Evolutionary conservation across 2,113 vertebrate species (phyloP), one percentile per base, ranked within the genome.

Genomic region (Apistogramma diplotaenia): DNA sequence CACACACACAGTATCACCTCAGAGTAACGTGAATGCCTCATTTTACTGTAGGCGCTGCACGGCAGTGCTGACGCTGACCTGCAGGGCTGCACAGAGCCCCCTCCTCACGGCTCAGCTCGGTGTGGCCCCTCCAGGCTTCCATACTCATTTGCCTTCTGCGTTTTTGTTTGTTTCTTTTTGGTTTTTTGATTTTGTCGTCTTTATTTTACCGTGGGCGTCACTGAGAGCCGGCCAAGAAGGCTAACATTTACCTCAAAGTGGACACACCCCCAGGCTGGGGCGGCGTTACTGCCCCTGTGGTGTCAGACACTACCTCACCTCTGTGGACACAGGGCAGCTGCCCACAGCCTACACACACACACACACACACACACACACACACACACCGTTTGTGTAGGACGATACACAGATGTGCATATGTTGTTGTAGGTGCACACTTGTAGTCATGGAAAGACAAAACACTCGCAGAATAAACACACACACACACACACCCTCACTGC

Each of bases 291-390:
- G 94, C 93, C 93, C 93, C 91, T 91, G 93, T 93, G 92, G 92
- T 94, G 92, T 94, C 92, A 93, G 95, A 93, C 93, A 94, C 95
- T 95, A 96, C 95, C 95, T 96, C 95, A 95, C 94, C 93, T 96
- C 91, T 93, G 92, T 94, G 93, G 92, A 95, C 94, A 94, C 93
- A 89, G 94, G 94, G 94, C 94, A 88, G 94, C 93, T 92, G 93
- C 92, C 91, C 93, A 81, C 90, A 94, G 94, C 92, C 90, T 86
- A 88, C 90, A 89, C 85, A 90, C 89, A 92, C 61, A 86, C 77
- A 79, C 55, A 83, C 87, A 84, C n/a, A n/a, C n/a, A n/a, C n/a
- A 88, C 90, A 89, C 85, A 90, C 89, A 92, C 61, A 86, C 77
- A 79, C 55, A 83, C 87, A 84, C n/a, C n/a, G n/a, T n/a, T n/a